Evolutionary conservation across 2,797 vertebrate species (phyloP).

Genomic region (Chlorospingus flavigularis): DNA sequence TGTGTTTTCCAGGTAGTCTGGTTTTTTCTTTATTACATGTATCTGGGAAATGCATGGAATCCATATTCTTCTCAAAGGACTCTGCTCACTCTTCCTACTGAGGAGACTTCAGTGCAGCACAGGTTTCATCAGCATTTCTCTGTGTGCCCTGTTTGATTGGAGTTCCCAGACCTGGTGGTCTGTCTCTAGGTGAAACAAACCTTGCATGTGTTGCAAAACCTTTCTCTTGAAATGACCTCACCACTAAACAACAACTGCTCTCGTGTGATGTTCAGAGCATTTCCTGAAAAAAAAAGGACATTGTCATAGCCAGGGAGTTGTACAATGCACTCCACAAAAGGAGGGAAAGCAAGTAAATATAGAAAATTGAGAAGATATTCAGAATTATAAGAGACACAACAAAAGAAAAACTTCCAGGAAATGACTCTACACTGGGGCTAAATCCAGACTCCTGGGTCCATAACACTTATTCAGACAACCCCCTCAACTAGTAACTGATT

Average conservation of each 20-base stretch:
- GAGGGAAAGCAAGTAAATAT: constrained; percentile 39
- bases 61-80: background rate
- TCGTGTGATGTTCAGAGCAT: background rate
- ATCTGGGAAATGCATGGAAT: background rate
- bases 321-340: constrained; percentile 32
- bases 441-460: background rate
- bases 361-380: constrained; percentile 46
- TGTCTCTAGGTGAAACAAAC: background rate
- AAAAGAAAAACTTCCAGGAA: constrained; percentile 50
- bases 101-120: background rate
- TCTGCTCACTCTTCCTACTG: background rate
- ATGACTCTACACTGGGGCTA: background rate
- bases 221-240: constrained; percentile 4
- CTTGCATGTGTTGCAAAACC: background rate
- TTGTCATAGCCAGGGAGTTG: background rate
- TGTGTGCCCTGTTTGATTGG: background rate
- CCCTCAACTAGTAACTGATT: background rate
- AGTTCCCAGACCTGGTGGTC: background rate
- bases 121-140: background rate
- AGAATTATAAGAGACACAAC: constrained; percentile 15
- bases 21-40: background rate
- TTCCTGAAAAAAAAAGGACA: constrained; percentile 32
- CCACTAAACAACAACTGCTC: background rate
- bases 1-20: background rate
- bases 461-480: background rate